Evolutionary conservation across 2,797 vertebrate genomes (phyloP), one percentile per base, ranked within the genome.

Genomic region (Setipinna tenuifilis): DNA sequence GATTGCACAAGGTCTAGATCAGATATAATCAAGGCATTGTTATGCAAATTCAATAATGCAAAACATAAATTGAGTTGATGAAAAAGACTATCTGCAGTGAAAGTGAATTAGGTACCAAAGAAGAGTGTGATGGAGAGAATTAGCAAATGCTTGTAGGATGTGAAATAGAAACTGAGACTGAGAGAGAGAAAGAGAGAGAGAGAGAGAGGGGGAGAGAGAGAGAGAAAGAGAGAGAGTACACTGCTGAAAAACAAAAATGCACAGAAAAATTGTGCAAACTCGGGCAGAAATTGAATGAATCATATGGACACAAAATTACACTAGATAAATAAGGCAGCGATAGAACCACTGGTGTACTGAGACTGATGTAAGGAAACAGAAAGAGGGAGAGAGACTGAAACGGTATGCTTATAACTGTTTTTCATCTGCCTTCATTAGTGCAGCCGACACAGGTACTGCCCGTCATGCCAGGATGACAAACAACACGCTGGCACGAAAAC

Each of bases 11-110:
- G 28, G 35, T 50, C 25, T 58, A 80, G 62, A 61, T n/a, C 82
- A 81, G 46, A 87, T 57, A 83, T 82, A 86, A 89, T 85, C 68
- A 35, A 82, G 82, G 83, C 85, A 89, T 90, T 88, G 85, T 86
- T 82, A 87, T 88, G 85, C 84, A 87, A 83, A 88, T 85, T 83
- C 19, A 78, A 16, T 48, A 71, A 83, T 54, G 62, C 44, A 19
- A 35, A 71, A 71, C 65, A 71, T 71, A 71, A 71, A 71, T 35
- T 71, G 65, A 71, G 65, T 71, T 71, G 65, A 71, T 71, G 65
- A 71, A 71, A 71, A 71, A 71, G 25, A 71, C 25, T 25, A 71
- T 71, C 23, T 16, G 25, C 28, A 35, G 11, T 31, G 65, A 71
- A 71, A 71, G 65, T 35, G 65, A 71, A 71, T 71, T 71, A 71